Conservation (phyloP, 2,113 vertebrate genomes). For the Trochalopteron elliotii region DNA sequence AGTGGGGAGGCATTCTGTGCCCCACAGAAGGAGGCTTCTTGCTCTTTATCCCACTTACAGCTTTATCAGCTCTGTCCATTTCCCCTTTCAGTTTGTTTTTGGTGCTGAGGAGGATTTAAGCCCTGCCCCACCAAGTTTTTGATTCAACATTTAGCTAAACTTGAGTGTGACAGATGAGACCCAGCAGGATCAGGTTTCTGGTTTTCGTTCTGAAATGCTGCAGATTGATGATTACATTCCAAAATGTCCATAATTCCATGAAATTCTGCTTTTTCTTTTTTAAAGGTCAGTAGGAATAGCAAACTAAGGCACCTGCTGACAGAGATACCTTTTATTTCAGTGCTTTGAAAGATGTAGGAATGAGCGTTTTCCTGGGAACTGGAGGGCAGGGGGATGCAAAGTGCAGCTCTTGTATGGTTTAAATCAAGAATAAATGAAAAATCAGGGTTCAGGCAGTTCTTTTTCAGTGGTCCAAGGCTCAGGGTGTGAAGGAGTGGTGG, state of each 20-base stretch:
- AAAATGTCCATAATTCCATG: background rate
- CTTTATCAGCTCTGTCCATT: background rate
- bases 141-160: background rate
- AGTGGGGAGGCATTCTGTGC: background rate
- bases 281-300: background rate
- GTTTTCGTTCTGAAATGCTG: background rate
- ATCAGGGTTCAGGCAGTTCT: background rate
- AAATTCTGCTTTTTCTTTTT: background rate
- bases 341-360: background rate
- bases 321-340: background rate
- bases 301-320: background rate
- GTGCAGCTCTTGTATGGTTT: background rate
- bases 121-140: background rate
- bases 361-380: background rate
- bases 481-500: background rate
- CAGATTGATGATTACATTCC: accelerated
- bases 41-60: accelerated
- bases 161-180: background rate
- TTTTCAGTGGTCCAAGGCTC: background rate
- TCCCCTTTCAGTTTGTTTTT: background rate
- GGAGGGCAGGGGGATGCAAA: background rate
- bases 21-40: background rate
- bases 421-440: background rate
- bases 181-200: background rate
- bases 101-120: background rate